Evolutionary conservation across 2,888 invertebrate species (phyloP).

Genomic region (Theodoxus fluviatilis): DNA sequence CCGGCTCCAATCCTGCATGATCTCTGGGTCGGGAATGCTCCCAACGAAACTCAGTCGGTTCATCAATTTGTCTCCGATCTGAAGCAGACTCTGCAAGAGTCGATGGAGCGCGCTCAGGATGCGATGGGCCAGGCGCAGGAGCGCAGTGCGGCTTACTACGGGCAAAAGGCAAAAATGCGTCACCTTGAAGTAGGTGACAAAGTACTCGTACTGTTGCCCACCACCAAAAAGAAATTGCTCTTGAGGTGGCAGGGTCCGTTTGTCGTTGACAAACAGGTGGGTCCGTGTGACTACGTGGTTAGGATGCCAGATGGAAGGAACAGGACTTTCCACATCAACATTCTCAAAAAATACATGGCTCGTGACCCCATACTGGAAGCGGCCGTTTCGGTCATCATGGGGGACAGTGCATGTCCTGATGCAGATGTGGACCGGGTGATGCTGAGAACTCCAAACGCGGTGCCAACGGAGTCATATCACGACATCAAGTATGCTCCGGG

Average conservation of each 20-base stretch:
- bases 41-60: slow-evolving; percentile 28
- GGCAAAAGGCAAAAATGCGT: slow-evolving; percentile 30
- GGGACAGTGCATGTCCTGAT: neutral
- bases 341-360: slow-evolving; percentile 11
- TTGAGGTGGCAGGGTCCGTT: slow-evolving; percentile 36
- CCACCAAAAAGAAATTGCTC: slow-evolving; percentile 38
- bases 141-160: slow-evolving; percentile 31
- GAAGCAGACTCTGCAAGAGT: slow-evolving; percentile 32
- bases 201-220: slow-evolving; percentile 37
- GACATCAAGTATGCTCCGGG: neutral
- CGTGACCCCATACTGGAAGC: no score
- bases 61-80: slow-evolving; percentile 38
- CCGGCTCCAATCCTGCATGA: slow-evolving; percentile 31
- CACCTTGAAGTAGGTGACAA: slow-evolving; percentile 31
- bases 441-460: no score
- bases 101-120: slow-evolving; percentile 31
- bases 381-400: no score
- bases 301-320: slow-evolving; percentile 29
- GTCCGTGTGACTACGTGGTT: slow-evolving; percentile 29
- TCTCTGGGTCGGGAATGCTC: slow-evolving; percentile 31
- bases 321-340: slow-evolving; percentile 17
- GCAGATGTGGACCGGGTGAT: no score
- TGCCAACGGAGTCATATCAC: neutral
- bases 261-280: slow-evolving; percentile 26
- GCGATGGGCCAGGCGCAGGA: slow-evolving; percentile 23